Evolutionary conservation across 2,888 invertebrate species (phyloP).

Genomic region (Dorcus parallelipipedus): DNA sequence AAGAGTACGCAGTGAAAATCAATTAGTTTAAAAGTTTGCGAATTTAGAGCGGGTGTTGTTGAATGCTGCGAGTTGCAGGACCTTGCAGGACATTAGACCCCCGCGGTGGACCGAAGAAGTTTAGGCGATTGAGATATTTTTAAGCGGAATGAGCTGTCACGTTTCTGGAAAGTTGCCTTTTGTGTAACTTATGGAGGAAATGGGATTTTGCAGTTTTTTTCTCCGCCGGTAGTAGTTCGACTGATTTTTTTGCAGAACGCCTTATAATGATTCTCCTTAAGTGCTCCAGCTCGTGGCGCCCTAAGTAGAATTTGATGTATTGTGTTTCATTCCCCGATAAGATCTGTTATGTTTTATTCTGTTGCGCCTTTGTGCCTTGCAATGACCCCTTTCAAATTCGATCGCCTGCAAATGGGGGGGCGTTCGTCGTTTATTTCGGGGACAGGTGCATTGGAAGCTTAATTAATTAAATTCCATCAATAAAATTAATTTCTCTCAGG

Average conservation of each 20-base stretch:
- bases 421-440: too few species aligned
- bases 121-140: slow-evolving; percentile 22
- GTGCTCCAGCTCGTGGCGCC: slow-evolving; percentile 8
- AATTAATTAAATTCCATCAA: too few species aligned
- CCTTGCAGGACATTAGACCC: slow-evolving; percentile 14
- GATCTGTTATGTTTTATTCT: not conserved
- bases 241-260: slow-evolving; percentile 22
- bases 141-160: slow-evolving; percentile 27
- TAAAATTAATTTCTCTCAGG: too few species aligned
- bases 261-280: slow-evolving; percentile 22
- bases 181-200: slow-evolving; percentile 26
- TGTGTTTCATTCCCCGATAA: not conserved
- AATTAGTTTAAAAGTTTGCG: slow-evolving; percentile 9
- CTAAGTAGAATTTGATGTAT: not conserved
- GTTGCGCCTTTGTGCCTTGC: too few species aligned
- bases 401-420: too few species aligned
- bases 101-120: slow-evolving; percentile 11
- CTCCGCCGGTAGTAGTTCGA: slow-evolving; percentile 18
- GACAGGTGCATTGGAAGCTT: too few species aligned
- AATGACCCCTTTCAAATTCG: too few species aligned
- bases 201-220: slow-evolving; percentile 26
- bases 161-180: slow-evolving; percentile 25
- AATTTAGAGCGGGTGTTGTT: slow-evolving; percentile 1
- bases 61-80: slow-evolving; percentile 10
- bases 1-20: not conserved